Evolutionary conservation across 1,140 invertebrate genomes (phyloP), one percentile per base, ranked within the genome.

Genomic region (Bombus huntii): DNA sequence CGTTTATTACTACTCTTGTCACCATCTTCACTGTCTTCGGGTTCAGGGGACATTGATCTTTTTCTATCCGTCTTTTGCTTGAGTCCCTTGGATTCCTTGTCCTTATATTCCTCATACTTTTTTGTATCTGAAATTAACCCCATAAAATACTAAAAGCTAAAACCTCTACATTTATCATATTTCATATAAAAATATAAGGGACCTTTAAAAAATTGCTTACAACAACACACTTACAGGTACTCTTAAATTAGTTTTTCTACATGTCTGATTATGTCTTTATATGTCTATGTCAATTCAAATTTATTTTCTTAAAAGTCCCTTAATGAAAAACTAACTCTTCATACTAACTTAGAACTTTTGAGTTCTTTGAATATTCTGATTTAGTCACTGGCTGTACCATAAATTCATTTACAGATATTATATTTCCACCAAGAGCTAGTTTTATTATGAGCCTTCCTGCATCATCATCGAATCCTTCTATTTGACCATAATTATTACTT

Each of bases 391-490:
- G 95, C 90, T 97, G 95, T 84, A 99, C 96, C 93, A 97, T 96
- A 88, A 97, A 97, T 94, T 99, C 98, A 93, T 97, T 97, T 22
- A 98, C 93, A 47, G 97, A 97, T 65, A 97, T 95, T 34, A 95
- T 96, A 92, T 97, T 94, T 73, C 97, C 97, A 81, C 96, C 97
- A 3, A 98, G 94, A 34, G 97, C 95, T 86, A 98, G 95, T 95
- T 98, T 98, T 0, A 99, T 96, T 92, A 98, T 97, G 18, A 98
- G 95, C 83, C 98, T 95, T 1, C 97, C 97, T 84, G 97, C 97
- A 89, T 98, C 97, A 91, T 98, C 98, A 95, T 99, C 98, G 86
- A 99, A 96, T 44, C 98, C 97, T 92, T 98, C 96, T 34, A 99
- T 96, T 97, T 97, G 96, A 77, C 98, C 98, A 96, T 99, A 99